These are phyloP conservation scores for Podarcis raffonei DNA, from an alignment of 2,113 vertebrate species.

Conservation along the genomic window DNA sequence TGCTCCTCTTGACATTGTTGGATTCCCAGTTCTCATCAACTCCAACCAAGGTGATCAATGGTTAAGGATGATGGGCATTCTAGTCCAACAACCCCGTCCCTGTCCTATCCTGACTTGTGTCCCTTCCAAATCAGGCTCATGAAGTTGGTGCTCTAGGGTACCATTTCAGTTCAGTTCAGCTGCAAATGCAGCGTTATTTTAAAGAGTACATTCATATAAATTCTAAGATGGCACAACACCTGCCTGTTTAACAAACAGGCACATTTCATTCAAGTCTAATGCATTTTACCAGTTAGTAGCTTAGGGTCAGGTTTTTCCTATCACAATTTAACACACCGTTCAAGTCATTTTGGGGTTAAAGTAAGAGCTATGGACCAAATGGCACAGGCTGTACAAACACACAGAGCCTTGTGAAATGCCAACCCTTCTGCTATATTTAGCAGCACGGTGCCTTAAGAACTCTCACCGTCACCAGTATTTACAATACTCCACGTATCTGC, in stretches of 20 bases:
- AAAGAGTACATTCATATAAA: neutral
- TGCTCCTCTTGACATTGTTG: no score
- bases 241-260: neutral
- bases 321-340: neutral
- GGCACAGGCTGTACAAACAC: conserved; percentile 52
- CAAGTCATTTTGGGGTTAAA: conserved; percentile 20
- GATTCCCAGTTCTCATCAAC: no score
- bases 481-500: rapidly evolving
- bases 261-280: neutral
- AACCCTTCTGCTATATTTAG: conserved; percentile 28
- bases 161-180: neutral
- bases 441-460: conserved; percentile 23
- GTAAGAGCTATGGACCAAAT: neutral
- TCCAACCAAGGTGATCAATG: no score
- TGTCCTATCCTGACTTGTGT: neutral
- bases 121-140: neutral
- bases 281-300: neutral
- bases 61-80: neutral
- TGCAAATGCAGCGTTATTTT: neutral
- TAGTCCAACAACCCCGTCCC: neutral
- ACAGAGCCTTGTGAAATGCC: rapidly evolving
- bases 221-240: neutral
- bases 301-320: neutral
- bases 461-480: rapidly evolving
- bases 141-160: neutral